phyloP scores from a whole-genome alignment of 2,797 vertebrate species.

The Oreortyx pictus region DNA sequence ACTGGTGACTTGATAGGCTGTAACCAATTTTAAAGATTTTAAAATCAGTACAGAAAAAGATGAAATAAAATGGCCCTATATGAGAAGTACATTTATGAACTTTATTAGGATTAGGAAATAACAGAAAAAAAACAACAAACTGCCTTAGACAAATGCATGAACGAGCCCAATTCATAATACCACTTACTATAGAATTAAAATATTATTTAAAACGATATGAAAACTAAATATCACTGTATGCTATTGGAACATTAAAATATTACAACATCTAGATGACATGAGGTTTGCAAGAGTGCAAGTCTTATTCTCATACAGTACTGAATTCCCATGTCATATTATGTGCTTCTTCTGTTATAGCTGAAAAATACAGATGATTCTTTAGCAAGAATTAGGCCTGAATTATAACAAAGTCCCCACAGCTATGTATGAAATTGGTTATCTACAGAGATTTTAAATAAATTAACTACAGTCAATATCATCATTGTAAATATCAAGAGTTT shows the following conservation, averaged over 20 bases:
- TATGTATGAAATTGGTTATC: slow-evolving; percentile 55
- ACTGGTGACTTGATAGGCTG: neutral
- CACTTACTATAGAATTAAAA: too few relatives aligned
- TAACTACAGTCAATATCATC: slow-evolving; percentile 61
- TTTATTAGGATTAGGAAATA: neutral
- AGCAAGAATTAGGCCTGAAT: slow-evolving; percentile 62
- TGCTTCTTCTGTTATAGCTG: slow-evolving; percentile 42
- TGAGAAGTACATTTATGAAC: neutral
- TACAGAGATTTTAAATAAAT: slow-evolving; percentile 61
- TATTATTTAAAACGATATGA: neutral
- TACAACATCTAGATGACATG: neutral
- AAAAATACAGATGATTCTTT: slow-evolving; percentile 62
- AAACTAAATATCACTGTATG: neutral
- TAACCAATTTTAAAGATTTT: neutral
- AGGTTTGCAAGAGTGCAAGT: slow-evolving; percentile 6
- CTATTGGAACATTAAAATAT: neutral
- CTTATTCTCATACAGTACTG: slow-evolving; percentile 21
- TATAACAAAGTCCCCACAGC: slow-evolving; percentile 56
- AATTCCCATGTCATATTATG: slow-evolving; percentile 13
- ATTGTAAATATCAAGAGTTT: slow-evolving; percentile 36
- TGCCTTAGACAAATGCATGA: neutral
- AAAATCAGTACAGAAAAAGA: neutral
- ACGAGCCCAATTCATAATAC: neutral
- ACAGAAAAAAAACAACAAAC: neutral
- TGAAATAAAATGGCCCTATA: neutral